Percentiles rank a stretch among this genome's conserved stretches.
Conservation (phyloP, 2,113 vertebrate genomes). For the Peromyscus californicus region DNA sequence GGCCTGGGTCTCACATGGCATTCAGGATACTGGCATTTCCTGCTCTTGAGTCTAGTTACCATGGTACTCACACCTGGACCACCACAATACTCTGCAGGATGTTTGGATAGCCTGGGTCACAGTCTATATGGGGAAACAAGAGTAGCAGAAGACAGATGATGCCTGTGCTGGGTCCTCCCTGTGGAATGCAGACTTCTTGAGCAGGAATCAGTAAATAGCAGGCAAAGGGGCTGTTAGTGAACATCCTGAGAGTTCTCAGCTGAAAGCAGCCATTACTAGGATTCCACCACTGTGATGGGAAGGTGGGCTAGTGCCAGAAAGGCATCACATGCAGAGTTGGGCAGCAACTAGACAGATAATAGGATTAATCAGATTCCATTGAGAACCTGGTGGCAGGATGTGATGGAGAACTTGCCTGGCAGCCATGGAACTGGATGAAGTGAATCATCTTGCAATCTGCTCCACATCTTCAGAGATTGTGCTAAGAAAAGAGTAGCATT, state of each 20-base stretch:
- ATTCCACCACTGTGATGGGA: no score
- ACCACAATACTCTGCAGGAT: background rate
- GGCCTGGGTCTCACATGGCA: background rate
- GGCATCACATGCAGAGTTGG: background rate
- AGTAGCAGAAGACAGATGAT: no score
- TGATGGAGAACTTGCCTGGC: background rate
- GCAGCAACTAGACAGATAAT: background rate
- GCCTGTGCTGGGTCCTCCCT: background rate
- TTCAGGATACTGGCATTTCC: background rate
- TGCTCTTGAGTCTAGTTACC: background rate
- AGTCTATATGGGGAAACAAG: background rate
- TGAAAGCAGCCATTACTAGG: background rate
- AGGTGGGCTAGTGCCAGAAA: background rate
- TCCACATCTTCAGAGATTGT: background rate
- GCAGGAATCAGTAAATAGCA: background rate
- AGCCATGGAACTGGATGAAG: background rate
- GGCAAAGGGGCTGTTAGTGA: background rate
- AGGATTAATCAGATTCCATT: background rate
- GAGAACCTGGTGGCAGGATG: background rate
- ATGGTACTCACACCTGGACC: background rate
- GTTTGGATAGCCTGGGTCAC: background rate
- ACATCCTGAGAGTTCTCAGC: no score
- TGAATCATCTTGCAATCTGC: background rate
- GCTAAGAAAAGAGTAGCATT: background rate
- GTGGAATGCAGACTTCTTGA: background rate